These are phyloP conservation scores for Beroe ovata DNA, from an alignment of 37 sponge, comb jelly and placozoan genomes.

Conservation along the genomic window DNA sequence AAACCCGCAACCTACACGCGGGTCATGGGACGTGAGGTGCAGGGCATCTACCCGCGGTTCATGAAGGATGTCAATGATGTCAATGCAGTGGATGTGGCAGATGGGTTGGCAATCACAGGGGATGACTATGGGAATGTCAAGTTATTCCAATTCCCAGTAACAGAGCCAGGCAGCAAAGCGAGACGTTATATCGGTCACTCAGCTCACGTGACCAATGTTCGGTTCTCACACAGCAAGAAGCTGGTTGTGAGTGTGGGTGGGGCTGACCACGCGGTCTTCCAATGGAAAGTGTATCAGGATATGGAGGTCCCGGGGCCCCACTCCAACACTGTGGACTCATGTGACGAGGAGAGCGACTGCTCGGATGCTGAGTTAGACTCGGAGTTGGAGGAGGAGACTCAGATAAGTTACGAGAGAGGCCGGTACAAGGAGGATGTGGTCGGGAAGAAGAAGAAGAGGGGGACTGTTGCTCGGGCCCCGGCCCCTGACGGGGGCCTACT, in stretches of 20 bases:
- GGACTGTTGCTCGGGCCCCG: constrained; percentile 10
- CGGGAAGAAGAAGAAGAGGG: background rate
- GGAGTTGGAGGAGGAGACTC: constrained; percentile 88
- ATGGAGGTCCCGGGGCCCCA: constrained; percentile 39
- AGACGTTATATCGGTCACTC: constrained; percentile 92
- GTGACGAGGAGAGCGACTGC: constrained; percentile 80
- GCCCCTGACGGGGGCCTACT: constrained; percentile 56
- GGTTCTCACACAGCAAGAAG: constrained; percentile 77
- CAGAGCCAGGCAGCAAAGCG: constrained; percentile 82
- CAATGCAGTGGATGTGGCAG: constrained; percentile 81
- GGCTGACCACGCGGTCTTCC: constrained; percentile 92
- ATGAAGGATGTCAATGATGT: constrained; percentile 85
- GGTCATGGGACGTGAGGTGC: constrained; percentile 83
- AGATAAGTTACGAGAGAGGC: constrained; percentile 70
- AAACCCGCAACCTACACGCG: constrained; percentile 84
- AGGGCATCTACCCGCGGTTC: constrained; percentile 95
- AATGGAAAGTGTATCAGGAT: constrained; percentile 77
- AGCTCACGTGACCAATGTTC: constrained; percentile 97
- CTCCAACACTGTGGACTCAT: constrained; percentile 71
- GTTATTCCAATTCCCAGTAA: constrained; percentile 69
- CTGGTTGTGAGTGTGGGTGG: constrained; percentile 89
- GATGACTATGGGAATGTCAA: constrained; percentile 74
- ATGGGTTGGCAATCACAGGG: constrained; percentile 69
- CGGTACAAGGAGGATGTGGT: constrained; percentile 6
- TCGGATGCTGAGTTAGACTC: constrained; percentile 76